A percentile compares a stretch with the other conserved stretches of the same genome.
Conservation (phyloP, 1,140 invertebrate species). For the Plutomurus gul region DNA sequence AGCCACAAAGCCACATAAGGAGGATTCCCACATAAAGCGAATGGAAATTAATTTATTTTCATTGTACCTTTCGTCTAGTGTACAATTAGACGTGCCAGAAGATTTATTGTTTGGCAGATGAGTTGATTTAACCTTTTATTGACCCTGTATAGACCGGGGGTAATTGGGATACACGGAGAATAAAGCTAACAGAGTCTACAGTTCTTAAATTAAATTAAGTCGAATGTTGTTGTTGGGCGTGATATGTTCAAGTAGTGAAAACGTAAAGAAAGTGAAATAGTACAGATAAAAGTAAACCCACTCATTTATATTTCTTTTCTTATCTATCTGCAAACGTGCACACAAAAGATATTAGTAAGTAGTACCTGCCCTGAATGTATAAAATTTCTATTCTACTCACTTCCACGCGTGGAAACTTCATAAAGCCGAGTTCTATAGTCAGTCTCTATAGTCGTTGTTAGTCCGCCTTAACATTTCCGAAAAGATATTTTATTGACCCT, state of each 20-base stretch:
- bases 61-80: slow-evolving; percentile 1
- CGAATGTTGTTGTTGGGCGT: not conserved
- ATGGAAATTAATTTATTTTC: slow-evolving; percentile 11
- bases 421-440: too few species aligned
- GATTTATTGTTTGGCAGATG: not conserved
- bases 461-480: too few species aligned
- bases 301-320: not conserved
- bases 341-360: not conserved
- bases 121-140: too few species aligned
- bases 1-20: not conserved
- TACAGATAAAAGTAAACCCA: slow-evolving; percentile 17
- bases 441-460: too few species aligned
- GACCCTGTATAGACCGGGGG: too few species aligned
- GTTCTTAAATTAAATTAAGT: slow-evolving; percentile 13
- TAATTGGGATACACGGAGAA: too few species aligned
- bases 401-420: too few species aligned
- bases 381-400: too few species aligned
- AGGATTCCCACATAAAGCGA: not conserved
- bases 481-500: too few species aligned
- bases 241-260: not conserved
- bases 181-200: not conserved
- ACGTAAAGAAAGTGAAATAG: not conserved
- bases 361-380: slow-evolving; percentile 7
- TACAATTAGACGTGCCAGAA: not conserved
- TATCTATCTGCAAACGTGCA: not conserved